Evolutionary conservation across 2,797 vertebrate genomes (phyloP).

Genomic region (Anabas testudineus): DNA sequence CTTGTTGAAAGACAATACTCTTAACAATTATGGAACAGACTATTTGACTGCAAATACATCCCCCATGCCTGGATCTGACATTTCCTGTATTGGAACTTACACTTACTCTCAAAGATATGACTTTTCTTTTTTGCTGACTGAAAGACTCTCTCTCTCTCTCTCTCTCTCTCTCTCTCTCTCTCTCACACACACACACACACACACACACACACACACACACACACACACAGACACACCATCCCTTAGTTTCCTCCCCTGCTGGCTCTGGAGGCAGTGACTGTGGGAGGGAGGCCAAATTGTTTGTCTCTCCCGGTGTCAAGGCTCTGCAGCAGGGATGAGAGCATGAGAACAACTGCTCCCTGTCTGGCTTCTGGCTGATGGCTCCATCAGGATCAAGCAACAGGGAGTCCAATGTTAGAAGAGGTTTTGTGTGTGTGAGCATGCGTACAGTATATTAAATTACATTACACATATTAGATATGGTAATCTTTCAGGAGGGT

Average conservation of each 20-base stretch:
- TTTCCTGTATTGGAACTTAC: slow-evolving; percentile 44
- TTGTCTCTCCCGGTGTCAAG: slow-evolving; percentile 74
- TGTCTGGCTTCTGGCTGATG: slow-evolving; percentile 73
- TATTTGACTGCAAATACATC: slow-evolving; percentile 51
- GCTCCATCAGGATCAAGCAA: slow-evolving; percentile 74
- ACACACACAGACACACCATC: slow-evolving; percentile 31
- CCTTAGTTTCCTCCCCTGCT: slow-evolving; percentile 66
- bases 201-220: slow-evolving; percentile 32
- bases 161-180: not conserved
- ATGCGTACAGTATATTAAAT: too few species aligned
- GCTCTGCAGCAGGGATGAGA: slow-evolving; percentile 71
- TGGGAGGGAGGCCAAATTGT: slow-evolving; percentile 84
- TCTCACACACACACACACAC: slow-evolving; percentile 21
- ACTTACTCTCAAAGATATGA: slow-evolving; percentile 33
- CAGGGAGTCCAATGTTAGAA: slow-evolving; percentile 63
- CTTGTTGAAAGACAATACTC: slow-evolving; percentile 56
- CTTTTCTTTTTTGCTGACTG: slow-evolving; percentile 51
- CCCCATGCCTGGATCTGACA: slow-evolving; percentile 25
- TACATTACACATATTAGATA: slow-evolving; percentile 39
- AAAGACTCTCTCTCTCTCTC: slow-evolving; percentile 36
- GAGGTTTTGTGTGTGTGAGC: slow-evolving; percentile 7
- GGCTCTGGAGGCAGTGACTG: slow-evolving; percentile 76
- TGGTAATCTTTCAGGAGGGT: slow-evolving; percentile 37
- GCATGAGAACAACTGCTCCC: slow-evolving; percentile 69
- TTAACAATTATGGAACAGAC: slow-evolving; percentile 69